Evolutionary conservation across 1,140 invertebrate species (phyloP).

Genomic region (Sarcophaga peregrina): DNA sequence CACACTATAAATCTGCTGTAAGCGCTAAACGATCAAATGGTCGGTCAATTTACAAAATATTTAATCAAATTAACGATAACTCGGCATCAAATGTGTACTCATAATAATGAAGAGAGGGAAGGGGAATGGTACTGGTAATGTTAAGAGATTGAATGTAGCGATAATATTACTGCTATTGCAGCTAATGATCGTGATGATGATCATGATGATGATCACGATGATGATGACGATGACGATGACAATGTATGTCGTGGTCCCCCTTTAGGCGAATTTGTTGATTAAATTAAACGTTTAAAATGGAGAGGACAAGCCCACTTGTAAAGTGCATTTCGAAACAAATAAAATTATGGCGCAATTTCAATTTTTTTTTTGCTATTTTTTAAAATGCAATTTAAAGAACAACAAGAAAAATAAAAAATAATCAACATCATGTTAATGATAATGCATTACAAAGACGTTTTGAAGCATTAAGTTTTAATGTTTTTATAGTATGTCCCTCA

Average conservation of each 20-base stretch:
- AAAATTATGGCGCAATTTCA: neutral
- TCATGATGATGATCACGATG: neutral
- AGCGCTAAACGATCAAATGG: neutral
- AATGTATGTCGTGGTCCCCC: too few species aligned
- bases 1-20: too few species aligned
- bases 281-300: too few species aligned
- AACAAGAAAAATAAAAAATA: neutral
- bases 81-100: neutral
- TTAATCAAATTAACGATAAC: slow-evolving; percentile 4
- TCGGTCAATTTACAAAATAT: slow-evolving; percentile 21
- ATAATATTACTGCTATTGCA: neutral
- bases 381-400: neutral
- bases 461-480: too few species aligned
- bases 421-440: slow-evolving; percentile 2
- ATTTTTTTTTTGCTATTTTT: neutral
- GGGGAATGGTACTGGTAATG: too few species aligned
- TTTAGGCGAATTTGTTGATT: too few species aligned
- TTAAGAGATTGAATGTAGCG: neutral
- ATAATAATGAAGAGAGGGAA: too few species aligned
- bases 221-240: neutral
- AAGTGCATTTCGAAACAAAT: neutral
- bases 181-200: neutral
- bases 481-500: too few species aligned
- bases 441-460: neutral
- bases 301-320: slow-evolving; percentile 17